phyloP scores from a whole-genome alignment of 2,797 vertebrate species.

The Mycteria americana region DNA sequence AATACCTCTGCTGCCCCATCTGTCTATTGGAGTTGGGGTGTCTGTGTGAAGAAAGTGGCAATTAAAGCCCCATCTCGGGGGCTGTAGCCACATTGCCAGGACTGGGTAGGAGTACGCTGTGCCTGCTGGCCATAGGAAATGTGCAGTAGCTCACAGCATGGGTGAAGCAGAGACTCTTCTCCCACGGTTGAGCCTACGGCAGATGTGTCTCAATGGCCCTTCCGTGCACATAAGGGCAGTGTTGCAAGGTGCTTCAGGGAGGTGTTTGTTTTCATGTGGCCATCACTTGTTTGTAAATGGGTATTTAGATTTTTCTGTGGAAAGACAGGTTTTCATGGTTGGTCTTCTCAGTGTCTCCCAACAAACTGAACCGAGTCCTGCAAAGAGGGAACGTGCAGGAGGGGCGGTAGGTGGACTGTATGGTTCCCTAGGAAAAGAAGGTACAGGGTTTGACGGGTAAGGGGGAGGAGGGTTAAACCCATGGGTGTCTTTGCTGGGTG shows the following conservation, averaged over 20 bases:
- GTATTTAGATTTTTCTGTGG: background rate
- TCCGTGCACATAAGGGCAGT: fast-evolving
- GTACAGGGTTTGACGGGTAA: background rate
- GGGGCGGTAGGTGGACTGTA: background rate
- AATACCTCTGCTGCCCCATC: background rate
- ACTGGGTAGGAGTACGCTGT: background rate
- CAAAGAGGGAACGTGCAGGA: background rate
- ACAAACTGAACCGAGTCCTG: background rate
- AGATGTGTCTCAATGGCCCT: background rate
- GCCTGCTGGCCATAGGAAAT: background rate
- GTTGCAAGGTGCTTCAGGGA: background rate
- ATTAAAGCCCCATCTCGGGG: background rate
- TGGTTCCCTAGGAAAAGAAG: background rate
- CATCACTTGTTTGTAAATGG: background rate
- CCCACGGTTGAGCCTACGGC: background rate
- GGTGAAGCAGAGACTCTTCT: background rate
- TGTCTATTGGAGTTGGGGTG: background rate
- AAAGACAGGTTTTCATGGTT: background rate
- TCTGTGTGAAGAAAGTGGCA: background rate
- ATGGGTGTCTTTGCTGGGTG: background rate
- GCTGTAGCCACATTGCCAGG: background rate
- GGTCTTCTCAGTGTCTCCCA: background rate
- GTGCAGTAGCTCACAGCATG: fast-evolving
- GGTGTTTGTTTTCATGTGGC: background rate
- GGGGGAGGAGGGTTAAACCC: background rate